These are phyloP conservation scores for Phacellophora camtschatica DNA, from an alignment of 30 jellyfish, hydroid and myxozoan species.

Conservation along the genomic window DNA sequence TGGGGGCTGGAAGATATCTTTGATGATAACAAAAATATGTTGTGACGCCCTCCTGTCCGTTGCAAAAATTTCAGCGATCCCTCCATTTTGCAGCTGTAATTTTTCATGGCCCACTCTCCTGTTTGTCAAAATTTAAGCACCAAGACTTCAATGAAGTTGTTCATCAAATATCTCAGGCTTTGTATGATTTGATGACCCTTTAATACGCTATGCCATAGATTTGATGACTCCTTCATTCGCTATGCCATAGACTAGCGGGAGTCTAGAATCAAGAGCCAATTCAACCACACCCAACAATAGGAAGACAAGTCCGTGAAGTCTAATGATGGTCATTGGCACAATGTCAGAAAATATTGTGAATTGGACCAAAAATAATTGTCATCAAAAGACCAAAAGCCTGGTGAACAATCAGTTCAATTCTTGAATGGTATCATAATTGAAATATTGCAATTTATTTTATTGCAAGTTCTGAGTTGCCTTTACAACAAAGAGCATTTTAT, in stretches of 20 bases:
- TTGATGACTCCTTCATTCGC: not conserved
- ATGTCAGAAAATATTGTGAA: not conserved
- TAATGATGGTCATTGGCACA: not conserved
- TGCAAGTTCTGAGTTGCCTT: not conserved
- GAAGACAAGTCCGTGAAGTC: not conserved
- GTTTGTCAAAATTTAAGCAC: not conserved
- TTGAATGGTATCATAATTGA: not conserved
- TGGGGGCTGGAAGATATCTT: too few species aligned
- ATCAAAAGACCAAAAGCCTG: not conserved
- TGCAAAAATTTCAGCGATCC: too few species aligned
- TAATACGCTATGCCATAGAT: not conserved
- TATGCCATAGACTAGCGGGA: not conserved
- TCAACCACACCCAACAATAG: not conserved
- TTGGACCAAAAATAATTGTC: not conserved
- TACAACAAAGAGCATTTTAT: not conserved
- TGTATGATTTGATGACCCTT: not conserved
- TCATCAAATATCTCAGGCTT: not conserved
- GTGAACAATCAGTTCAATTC: not conserved
- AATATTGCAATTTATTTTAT: too few species aligned
- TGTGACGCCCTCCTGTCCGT: too few species aligned
- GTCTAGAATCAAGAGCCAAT: not conserved
- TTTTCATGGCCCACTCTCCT: not conserved
- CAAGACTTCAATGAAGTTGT: not conserved
- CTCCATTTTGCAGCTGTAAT: too few species aligned
- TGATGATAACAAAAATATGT: too few species aligned